phyloP scores from a whole-genome alignment of 1,140 invertebrate species.

The Pseudomyrmex concolor region DNA sequence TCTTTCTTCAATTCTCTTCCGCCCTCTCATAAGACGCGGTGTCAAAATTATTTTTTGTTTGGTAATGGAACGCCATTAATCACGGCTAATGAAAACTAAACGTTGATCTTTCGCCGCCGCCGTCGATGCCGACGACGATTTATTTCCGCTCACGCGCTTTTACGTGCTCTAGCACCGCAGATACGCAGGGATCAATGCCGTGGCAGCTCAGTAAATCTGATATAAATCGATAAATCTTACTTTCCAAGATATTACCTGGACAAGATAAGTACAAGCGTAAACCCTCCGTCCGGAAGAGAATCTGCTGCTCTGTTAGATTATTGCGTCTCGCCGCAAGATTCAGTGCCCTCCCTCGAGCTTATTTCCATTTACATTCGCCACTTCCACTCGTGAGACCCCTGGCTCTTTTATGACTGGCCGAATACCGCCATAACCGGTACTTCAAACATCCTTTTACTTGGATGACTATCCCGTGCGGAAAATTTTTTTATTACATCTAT shows the following conservation, averaged over 20 bases:
- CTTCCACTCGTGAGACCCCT: constrained; percentile 10
- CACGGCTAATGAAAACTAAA: not conserved
- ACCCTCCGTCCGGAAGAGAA: constrained; percentile 16
- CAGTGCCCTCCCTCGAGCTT: constrained; percentile 54
- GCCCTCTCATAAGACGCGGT: not conserved
- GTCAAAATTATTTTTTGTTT: constrained; percentile 23
- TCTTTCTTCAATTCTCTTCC: not conserved
- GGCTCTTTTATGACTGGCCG: constrained; percentile 34
- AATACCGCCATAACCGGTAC: constrained; percentile 46
- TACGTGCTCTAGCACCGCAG: not conserved
- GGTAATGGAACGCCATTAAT: constrained; percentile 24
- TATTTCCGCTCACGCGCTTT: not conserved
- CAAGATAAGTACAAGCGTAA: constrained; percentile 41
- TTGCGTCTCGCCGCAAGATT: constrained; percentile 38
- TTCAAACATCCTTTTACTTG: constrained; percentile 43
- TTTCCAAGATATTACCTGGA: not conserved
- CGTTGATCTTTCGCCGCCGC: not conserved
- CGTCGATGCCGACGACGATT: not conserved
- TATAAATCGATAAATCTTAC: constrained; percentile 53
- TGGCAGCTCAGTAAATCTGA: not conserved
- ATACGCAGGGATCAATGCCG: not conserved
- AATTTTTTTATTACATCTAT: constrained; percentile 53
- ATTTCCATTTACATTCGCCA: constrained; percentile 60
- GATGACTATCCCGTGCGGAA: constrained; percentile 9
- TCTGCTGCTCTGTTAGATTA: constrained; percentile 54